Conservation (phyloP, 2,888 invertebrate species). For the Teleiodes luculella region DNA sequence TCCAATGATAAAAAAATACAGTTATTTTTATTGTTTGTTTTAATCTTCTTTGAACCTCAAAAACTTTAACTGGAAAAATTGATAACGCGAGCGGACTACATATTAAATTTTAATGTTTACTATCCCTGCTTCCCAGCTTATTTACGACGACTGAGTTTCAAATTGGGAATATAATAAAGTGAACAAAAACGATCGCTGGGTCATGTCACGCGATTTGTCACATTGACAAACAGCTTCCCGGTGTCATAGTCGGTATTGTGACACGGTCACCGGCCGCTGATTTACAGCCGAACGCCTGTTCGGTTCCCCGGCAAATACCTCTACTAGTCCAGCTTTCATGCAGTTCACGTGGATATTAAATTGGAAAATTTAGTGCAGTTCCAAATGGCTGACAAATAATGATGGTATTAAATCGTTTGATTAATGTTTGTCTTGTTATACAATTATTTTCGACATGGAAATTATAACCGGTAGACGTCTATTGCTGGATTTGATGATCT, state of each 20-base stretch:
- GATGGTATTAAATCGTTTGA: not conserved
- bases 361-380: not conserved
- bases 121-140: not conserved
- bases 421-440: not conserved
- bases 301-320: not conserved
- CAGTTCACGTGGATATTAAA: not conserved
- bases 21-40: too few species aligned
- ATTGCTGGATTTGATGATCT: too few species aligned
- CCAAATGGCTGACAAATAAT: not conserved
- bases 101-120: too few species aligned
- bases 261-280: conserved; percentile 25
- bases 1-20: too few species aligned
- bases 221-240: conserved; percentile 42
- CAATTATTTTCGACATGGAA: too few species aligned
- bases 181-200: conserved; percentile 24
- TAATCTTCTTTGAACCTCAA: too few species aligned
- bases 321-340: not conserved
- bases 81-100: too few species aligned
- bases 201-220: conserved; percentile 42
- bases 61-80: too few species aligned
- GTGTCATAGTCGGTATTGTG: conserved; percentile 23
- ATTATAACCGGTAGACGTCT: too few species aligned
- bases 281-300: conserved; percentile 28
- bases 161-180: conserved; percentile 32
- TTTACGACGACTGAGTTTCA: conserved; percentile 21